Conservation (phyloP, 2,113 vertebrate species). For the Eurystomus gularis region DNA sequence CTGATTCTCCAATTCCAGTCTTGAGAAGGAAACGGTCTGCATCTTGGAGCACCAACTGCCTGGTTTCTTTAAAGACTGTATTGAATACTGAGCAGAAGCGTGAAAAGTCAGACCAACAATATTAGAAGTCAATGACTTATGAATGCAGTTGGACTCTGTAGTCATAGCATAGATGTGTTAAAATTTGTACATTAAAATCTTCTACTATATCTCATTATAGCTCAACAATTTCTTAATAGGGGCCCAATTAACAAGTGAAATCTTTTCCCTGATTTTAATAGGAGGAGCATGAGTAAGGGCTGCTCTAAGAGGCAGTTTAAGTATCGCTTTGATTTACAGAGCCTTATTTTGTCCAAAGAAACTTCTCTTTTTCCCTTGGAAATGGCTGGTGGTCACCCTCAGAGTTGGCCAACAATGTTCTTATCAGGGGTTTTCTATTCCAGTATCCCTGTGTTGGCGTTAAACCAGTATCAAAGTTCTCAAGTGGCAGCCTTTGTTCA, state of each 20-base stretch:
- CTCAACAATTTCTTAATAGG: not conserved
- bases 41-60: not conserved
- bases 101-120: not conserved
- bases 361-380: constrained; percentile 16
- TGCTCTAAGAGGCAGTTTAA: not conserved
- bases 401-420: constrained; percentile 8
- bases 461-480: constrained; percentile 1
- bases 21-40: not conserved
- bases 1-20: not conserved
- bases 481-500: not conserved
- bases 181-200: not conserved
- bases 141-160: not conserved
- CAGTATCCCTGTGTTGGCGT: constrained; percentile 1
- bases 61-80: not conserved
- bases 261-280: not conserved
- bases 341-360: not conserved
- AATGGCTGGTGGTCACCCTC: not conserved
- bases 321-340: not conserved
- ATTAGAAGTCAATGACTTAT: not conserved
- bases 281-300: not conserved
- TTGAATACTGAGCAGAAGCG: not conserved
- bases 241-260: not conserved
- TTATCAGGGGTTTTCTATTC: constrained; percentile 33
- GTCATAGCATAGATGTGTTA: not conserved
- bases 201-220: not conserved